Evolutionary conservation across 2,797 vertebrate genomes (phyloP).

Genomic region (Leucoraja ocellata): DNA sequence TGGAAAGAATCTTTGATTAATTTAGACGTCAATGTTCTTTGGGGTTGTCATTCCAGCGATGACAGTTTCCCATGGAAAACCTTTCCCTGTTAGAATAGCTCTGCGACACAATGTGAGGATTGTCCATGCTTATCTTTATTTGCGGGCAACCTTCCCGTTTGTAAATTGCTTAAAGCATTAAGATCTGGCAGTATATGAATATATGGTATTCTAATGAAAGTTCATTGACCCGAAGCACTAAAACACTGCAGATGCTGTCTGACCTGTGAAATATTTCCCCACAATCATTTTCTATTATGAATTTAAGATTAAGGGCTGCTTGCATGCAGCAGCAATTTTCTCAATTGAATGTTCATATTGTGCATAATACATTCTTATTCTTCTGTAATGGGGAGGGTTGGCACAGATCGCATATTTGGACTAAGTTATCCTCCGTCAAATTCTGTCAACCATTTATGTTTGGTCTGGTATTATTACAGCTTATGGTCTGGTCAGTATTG

Average conservation of each 20-base stretch:
- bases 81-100: not conserved
- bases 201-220: no score
- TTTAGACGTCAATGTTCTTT: not conserved
- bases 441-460: not conserved
- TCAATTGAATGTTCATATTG: not conserved
- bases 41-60: not conserved
- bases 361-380: not conserved
- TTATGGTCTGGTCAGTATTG: not conserved
- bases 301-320: not conserved
- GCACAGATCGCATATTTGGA: not conserved
- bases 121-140: not conserved
- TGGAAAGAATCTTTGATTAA: not conserved
- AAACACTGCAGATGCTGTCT: no score
- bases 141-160: not conserved
- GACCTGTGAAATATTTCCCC: no score
- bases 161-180: not conserved
- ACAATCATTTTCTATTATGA: not conserved
- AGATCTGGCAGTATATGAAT: no score
- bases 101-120: not conserved
- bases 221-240: no score
- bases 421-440: not conserved
- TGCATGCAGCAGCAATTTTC: not conserved
- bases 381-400: not conserved
- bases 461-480: not conserved
- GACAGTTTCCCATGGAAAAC: not conserved